Base-by-base conservation (phyloP, 2,888 invertebrate species). In the Clepsis dumicolana region DNA sequence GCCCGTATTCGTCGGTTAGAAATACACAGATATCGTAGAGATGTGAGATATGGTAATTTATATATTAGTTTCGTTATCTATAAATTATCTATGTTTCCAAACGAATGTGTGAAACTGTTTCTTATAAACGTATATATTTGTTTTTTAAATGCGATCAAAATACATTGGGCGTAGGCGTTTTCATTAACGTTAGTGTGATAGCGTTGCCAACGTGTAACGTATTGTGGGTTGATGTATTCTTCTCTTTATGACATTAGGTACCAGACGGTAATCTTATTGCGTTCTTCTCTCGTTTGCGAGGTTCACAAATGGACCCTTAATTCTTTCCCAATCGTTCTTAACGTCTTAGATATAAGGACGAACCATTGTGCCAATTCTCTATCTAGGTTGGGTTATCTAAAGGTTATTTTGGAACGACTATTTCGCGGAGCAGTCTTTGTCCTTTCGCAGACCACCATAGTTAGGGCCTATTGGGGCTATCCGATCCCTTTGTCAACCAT, bases 21-120 rank as follows among this genome's bases (percentile, higher is more conserved):
- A 77, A 79, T 76, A 72, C 75, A 76, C 74, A 77, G 78, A 83
- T 78, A 80, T 77, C 75, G 67, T 72, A 80, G 81, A 85, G 79
- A 84, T 84, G 72, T 74, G 77, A 81, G 80, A 84, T 85, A 87
- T 87, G 86, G 83, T 84, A 88, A 87, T 89, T 87, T 84, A 83
- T 81, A 83, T 82, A 78, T 81, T 77, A 65, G 64, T 70, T 65
- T 78, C 73, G 72, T 77, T 73, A 74, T 71, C 76, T 74, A 79
- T 82, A 83, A 82, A 82, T 82, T 78, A 81, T 76, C 16, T 32
- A 61, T 60, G 67, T 78, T 80, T 72, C 72, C 71, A 72, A 75
- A 71, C 67, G 63, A 73, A 71, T 66, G 72, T 74, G 69, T 72
- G 57, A 71, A 70, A 65, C 66, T 63, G 65, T 62, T 65, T 68